Conservation (phyloP, 2,113 vertebrate species). For the Zosterops pallidus region DNA sequence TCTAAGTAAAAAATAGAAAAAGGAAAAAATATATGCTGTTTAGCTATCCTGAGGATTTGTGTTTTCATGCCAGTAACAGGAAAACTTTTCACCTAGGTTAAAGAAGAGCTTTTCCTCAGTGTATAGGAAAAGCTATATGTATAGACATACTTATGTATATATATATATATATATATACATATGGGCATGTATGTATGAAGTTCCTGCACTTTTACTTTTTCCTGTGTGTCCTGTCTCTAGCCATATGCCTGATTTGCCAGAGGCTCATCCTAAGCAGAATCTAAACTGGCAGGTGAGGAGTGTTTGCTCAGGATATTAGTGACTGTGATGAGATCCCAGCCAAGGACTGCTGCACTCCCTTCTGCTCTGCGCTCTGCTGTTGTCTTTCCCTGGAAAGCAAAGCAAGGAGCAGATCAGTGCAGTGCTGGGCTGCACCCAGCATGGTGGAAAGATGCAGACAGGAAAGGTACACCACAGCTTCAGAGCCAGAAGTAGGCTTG, state of each 20-base stretch:
- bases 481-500: not conserved
- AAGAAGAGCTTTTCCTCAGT: not conserved
- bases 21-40: not conserved
- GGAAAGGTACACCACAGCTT: not conserved
- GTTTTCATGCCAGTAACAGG: not conserved
- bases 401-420: not conserved
- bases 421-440: not conserved
- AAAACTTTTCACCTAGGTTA: not conserved
- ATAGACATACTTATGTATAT: not conserved
- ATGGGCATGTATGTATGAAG: accelerated
- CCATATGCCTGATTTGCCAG: not conserved
- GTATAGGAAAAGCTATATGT: not conserved
- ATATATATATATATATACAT: too few species aligned
- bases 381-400: not conserved
- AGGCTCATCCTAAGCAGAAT: not conserved
- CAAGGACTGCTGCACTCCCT: not conserved
- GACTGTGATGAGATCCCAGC: too few species aligned
- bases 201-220: not conserved
- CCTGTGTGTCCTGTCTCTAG: not conserved
- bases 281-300: not conserved
- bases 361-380: not conserved
- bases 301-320: not conserved
- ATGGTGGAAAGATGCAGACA: accelerated
- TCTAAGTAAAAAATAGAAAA: not conserved
- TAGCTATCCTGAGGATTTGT: not conserved